Percentiles rank a stretch among this genome's conserved stretches.
These are phyloP conservation scores for Gasterosteus nipponicus DNA, from an alignment of 2,113 vertebrate genomes.

Conservation along the genomic window DNA sequence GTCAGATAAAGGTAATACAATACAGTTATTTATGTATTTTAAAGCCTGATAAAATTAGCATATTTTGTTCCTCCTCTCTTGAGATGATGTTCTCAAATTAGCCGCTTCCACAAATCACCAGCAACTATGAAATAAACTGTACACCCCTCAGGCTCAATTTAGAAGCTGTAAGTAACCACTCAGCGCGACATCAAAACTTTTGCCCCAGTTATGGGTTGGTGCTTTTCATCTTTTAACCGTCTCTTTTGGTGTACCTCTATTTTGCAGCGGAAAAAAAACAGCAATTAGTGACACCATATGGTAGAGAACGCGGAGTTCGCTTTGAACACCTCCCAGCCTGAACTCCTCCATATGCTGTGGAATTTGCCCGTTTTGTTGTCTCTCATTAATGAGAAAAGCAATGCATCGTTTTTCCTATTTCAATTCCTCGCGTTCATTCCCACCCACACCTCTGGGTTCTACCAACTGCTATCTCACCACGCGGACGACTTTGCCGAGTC, in stretches of 20 bases:
- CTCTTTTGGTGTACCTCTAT: constrained; percentile 69
- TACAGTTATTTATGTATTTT: constrained; percentile 15
- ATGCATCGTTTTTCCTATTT: constrained; percentile 44
- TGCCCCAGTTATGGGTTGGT: constrained; percentile 64
- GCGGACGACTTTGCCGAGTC: constrained; percentile 20
- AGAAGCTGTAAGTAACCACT: constrained; percentile 33
- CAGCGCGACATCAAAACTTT: constrained; percentile 66
- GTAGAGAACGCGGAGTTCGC: constrained; percentile 67
- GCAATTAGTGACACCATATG: constrained; percentile 86
- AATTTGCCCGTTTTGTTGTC: constrained; percentile 78
- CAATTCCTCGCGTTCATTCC: constrained; percentile 40
- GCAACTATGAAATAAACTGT: constrained; percentile 46
- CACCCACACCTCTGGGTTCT: constrained; percentile 42
- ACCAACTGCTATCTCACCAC: constrained; percentile 42
- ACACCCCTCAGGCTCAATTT: constrained; percentile 52
- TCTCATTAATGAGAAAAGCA: constrained; percentile 72
- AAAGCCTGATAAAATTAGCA: constrained; percentile 40
- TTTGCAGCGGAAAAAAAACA: constrained; percentile 69
- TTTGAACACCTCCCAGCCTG: constrained; percentile 80
- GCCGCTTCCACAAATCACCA: constrained; percentile 35
- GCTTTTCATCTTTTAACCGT: constrained; percentile 56
- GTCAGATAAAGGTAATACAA: constrained; percentile 32
- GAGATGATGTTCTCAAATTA: constrained; percentile 49
- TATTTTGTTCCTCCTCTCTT: constrained; percentile 27
- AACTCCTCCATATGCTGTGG: constrained; percentile 82